These are phyloP conservation scores for Hylia prasina DNA, from an alignment of 2,113 vertebrate species.

Conservation along the genomic window DNA sequence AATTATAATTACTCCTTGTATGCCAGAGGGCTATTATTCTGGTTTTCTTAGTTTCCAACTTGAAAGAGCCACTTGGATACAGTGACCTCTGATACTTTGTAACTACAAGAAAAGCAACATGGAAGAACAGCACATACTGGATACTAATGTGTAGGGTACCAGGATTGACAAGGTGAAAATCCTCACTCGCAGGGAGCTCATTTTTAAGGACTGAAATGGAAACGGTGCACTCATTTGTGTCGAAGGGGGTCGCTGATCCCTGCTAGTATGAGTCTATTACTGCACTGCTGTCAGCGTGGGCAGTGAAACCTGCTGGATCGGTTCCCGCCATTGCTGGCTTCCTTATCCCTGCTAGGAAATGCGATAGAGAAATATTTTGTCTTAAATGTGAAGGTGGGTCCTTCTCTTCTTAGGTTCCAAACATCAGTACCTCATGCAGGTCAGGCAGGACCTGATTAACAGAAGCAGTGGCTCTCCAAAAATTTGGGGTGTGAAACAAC, in stretches of 20 bases:
- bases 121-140: neutral
- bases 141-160: neutral
- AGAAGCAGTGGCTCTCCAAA: neutral
- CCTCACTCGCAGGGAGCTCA: neutral
- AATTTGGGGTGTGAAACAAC: neutral
- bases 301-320: neutral
- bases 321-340: neutral
- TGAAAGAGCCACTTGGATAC: neutral
- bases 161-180: constrained; percentile 8
- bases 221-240: fast-evolving
- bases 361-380: neutral
- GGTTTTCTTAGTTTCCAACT: neutral
- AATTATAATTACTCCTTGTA: neutral
- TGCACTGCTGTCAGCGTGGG: neutral
- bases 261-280: neutral
- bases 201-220: constrained; percentile 6
- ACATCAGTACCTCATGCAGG: neutral
- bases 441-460: neutral
- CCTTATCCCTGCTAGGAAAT: neutral
- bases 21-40: neutral
- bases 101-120: neutral
- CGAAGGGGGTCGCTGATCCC: neutral
- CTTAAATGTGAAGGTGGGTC: neutral
- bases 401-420: neutral
- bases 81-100: neutral